phyloP scores from a whole-genome alignment of 2,797 vertebrate genomes.

The Lates japonicus region DNA sequence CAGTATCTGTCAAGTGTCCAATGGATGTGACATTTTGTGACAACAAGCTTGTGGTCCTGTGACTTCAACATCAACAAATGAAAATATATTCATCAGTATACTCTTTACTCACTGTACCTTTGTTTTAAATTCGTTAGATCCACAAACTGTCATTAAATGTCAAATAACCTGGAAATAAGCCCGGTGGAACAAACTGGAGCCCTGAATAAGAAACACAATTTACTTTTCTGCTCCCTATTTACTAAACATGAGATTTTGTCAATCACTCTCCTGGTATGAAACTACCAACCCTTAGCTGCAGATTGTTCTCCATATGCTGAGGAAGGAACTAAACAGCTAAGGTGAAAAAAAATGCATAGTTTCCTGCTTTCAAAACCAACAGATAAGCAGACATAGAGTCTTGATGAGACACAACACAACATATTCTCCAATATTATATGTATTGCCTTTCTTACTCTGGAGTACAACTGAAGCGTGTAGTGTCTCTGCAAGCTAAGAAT shows the following conservation, averaged over 20 bases:
- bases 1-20: conserved; percentile 22
- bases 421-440: background rate
- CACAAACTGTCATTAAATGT: conserved; percentile 12
- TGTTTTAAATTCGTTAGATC: conserved; percentile 18
- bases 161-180: conserved; percentile 27
- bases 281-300: conserved; percentile 10
- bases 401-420: background rate
- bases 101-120: background rate
- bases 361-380: conserved; percentile 12
- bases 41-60: background rate
- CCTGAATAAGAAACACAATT: background rate
- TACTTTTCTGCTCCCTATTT: conserved; percentile 12
- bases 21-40: background rate
- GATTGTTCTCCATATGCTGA: conserved; percentile 31
- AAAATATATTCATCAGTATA: background rate
- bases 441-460: conserved; percentile 2
- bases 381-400: background rate
- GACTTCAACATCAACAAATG: background rate
- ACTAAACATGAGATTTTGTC: conserved; percentile 25
- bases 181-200: background rate
- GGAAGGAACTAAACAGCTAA: conserved; percentile 38
- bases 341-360: conserved; percentile 24
- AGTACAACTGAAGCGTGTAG: conserved; percentile 26
- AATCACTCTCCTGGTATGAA: conserved; percentile 14
- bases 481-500: conserved; percentile 48